Conservation (phyloP, 2,113 vertebrate genomes). For the Gila orcuttii region DNA sequence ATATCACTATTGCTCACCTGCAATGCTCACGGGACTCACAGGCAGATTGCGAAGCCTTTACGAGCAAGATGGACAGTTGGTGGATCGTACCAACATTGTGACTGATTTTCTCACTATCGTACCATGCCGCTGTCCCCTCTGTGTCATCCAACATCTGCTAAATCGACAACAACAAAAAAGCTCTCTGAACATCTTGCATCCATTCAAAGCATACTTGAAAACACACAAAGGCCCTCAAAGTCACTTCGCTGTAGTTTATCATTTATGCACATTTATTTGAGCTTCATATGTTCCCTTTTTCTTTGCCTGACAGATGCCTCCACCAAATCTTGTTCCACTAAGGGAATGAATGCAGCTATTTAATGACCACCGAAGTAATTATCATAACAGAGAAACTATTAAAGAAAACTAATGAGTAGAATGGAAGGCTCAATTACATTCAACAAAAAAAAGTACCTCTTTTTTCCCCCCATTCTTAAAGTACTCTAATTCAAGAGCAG, state of each 20-base stretch:
- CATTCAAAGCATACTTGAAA: background rate
- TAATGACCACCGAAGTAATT: constrained; percentile 49
- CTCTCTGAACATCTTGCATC: background rate
- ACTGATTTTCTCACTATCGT: constrained; percentile 39
- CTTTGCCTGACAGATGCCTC: constrained; percentile 38
- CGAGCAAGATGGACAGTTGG: constrained; percentile 13
- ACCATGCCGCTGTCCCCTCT: constrained; percentile 35
- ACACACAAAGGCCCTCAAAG: constrained; percentile 12
- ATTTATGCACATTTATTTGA: constrained; percentile 4
- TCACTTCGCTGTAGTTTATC: constrained; percentile 15
- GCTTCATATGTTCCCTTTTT: constrained; percentile 20
- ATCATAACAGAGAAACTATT: constrained; percentile 52
- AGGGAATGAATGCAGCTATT: constrained; percentile 39
- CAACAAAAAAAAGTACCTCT: background rate
- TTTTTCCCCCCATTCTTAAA: background rate
- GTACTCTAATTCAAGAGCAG: constrained; percentile 15
- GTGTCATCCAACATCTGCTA: constrained; percentile 43
- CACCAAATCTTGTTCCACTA: constrained; percentile 10
- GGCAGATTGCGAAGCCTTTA: background rate
- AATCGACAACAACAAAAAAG: background rate
- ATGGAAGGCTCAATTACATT: constrained; percentile 32
- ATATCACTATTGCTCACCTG: constrained; percentile 37
- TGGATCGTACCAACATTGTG: background rate
- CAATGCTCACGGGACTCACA: background rate
- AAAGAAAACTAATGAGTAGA: constrained; percentile 49